Base-by-base conservation (phyloP, 2,888 invertebrate species). In the Nomada fabriciana region DNA sequence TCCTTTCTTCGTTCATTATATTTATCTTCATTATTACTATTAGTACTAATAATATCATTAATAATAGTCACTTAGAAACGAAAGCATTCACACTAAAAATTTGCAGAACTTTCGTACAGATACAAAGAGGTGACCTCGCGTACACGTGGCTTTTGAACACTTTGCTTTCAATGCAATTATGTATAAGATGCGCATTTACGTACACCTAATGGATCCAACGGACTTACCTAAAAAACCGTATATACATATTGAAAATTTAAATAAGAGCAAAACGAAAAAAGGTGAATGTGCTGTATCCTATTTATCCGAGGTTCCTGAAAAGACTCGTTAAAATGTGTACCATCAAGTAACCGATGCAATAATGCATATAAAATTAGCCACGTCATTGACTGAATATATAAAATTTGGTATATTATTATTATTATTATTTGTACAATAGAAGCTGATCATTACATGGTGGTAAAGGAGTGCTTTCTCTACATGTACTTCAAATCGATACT, bases 11-110 rank as follows among this genome's bases (percentile, higher is more conserved):
- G 71, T 76, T 83, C 86, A 79, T 87, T 84, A 84, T 83, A 86
- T 82, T 83, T 79, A 84, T 86, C 81, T 81, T 77, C 50, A 75
- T 85, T 73, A 80, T 76, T 73, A 83, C 76, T 76, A 85, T 47
- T 78, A 78, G 60, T 47, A 86, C 85, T 77, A 83, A 76, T 83
- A 47, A 70, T 76, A 83, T 83, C 80, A 83, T 76, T 81, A 86
- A 76, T 81, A 87, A 87, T 87, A 88, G 82, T 88, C 82, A 84
- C 89, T 89, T 89, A 88, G 82, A 83, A 88, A 89, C 79, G 85
- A 83, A 89, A 91, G 89, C 89, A 90, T 90, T 89, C 88, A 88
- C 87, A 89, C 88, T 86, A 88, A 86, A 89, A 87, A 87, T 86
- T 91, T 88, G 82, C 84, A 78, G 86, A 89, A 64, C 82, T 87